Conservation (phyloP, 2,797 vertebrate genomes). For the Galagoides demidoff region DNA sequence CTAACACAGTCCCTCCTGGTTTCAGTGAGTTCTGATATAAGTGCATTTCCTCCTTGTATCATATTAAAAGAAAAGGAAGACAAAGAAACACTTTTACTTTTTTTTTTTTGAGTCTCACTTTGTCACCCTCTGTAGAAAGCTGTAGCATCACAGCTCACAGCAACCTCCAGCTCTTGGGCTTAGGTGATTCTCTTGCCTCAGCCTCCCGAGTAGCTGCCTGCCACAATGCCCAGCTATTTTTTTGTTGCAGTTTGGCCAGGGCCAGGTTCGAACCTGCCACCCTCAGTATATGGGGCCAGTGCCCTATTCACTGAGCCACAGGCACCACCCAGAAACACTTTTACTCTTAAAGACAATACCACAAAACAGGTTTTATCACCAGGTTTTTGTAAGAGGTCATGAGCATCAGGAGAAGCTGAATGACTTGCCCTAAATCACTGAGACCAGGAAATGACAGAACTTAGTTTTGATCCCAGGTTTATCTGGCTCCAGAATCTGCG, state of each 20-base stretch:
- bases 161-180: too few relatives aligned
- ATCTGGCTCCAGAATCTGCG: not conserved
- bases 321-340: not conserved
- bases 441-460: not conserved
- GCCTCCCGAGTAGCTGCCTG: too few relatives aligned
- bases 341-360: not conserved
- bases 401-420: not conserved
- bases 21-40: not conserved
- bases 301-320: too few relatives aligned
- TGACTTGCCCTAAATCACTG: not conserved
- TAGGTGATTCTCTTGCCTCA: too few relatives aligned
- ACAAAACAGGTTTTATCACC: not conserved
- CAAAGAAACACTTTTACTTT: not conserved
- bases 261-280: too few relatives aligned
- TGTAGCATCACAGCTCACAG: too few relatives aligned
- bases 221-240: too few relatives aligned
- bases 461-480: not conserved
- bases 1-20: not conserved
- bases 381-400: not conserved
- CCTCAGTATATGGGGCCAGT: too few relatives aligned
- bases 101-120: too few relatives aligned
- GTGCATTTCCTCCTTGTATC: not conserved
- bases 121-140: too few relatives aligned
- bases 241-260: too few relatives aligned
- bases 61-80: conserved; percentile 4